Conservation (phyloP, 1,140 invertebrate species). For the Stegodyphus dumicola region DNA sequence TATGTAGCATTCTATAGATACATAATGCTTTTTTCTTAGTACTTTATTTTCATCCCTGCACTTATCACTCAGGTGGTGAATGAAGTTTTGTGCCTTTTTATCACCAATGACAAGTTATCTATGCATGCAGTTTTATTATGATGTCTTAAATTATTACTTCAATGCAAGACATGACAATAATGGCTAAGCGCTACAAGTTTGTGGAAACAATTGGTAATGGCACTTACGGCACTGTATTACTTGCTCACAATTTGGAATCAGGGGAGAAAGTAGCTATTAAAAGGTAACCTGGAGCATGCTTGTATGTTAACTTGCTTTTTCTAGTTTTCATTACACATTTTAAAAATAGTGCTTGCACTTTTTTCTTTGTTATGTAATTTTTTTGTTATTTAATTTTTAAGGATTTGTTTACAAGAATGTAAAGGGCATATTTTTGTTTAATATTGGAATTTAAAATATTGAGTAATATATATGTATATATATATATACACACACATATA, state of each 20-base stretch:
- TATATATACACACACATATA: too few relatives aligned
- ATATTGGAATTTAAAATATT: too few relatives aligned
- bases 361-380: background rate
- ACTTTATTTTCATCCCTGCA: constrained; percentile 19
- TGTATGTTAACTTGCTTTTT: constrained; percentile 3
- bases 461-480: too few relatives aligned
- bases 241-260: constrained; percentile 95
- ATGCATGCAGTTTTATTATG: constrained; percentile 29
- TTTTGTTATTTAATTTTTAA: background rate
- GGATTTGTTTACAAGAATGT: too few relatives aligned
- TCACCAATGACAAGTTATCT: constrained; percentile 20
- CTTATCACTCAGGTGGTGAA: constrained; percentile 47
- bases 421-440: too few relatives aligned
- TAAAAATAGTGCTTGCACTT: background rate
- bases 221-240: constrained; percentile 96
- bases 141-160: constrained; percentile 9
- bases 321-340: constrained; percentile 13
- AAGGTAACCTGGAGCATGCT: constrained; percentile 72
- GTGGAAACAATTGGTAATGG: constrained; percentile 97
- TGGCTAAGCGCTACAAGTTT: constrained; percentile 95
- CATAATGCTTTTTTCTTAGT: background rate
- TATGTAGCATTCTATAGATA: background rate
- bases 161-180: constrained; percentile 30
- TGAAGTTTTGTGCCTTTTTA: constrained; percentile 30
- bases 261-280: constrained; percentile 99